Base-by-base conservation (phyloP, 1,140 invertebrate species). In the Drosophila pandora region DNA sequence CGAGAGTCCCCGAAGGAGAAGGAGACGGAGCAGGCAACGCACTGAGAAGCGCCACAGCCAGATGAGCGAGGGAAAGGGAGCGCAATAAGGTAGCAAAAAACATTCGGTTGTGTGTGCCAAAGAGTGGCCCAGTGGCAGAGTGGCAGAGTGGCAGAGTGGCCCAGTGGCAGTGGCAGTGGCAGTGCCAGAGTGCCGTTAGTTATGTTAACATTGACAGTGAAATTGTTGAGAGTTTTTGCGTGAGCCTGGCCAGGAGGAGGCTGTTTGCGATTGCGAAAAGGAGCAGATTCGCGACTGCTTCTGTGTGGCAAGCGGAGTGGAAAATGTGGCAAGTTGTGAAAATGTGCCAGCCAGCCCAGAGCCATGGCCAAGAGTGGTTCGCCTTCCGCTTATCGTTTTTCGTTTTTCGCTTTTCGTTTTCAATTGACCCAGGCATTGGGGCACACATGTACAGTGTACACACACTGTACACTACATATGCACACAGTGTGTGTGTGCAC, bases 121-220 rank as follows among this genome's bases (percentile, higher is more conserved):
- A 67, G 61, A 32, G 32, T 32, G 32, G 8, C 32, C 12, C 9
- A 37, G 34, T 37, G 10, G 10, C 34, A 37, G 7, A 37, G 34
- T 30, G 28, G 2, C 28, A 34, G 32, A 10, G 32, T 34, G 32
- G 1, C 32, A 34, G 4, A 34, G 32, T 34, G 32, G 1, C 32
- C n/a, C n/a, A 34, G 32, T 34, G 30, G 30, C 30, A 32, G 30
- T 32, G 7, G 6, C 7, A 32, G 30, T 32, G 8, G 25, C 25
- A 5, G 30, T 32, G 30, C 30, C 6, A 39, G 34, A 41, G 61
- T 68, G 41, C 63, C 28, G 62, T 73, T 61, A 60, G 68, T 73
- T 73, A 49, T 55, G 68, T 23, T 63, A 73, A 43, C 70, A 74
- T 74, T 74, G 70, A 56, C 70, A 74, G 52, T 74, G 70, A 74